phyloP scores from a whole-genome alignment of 23 tunicate genomes.

The Trididemnum clinides region DNA sequence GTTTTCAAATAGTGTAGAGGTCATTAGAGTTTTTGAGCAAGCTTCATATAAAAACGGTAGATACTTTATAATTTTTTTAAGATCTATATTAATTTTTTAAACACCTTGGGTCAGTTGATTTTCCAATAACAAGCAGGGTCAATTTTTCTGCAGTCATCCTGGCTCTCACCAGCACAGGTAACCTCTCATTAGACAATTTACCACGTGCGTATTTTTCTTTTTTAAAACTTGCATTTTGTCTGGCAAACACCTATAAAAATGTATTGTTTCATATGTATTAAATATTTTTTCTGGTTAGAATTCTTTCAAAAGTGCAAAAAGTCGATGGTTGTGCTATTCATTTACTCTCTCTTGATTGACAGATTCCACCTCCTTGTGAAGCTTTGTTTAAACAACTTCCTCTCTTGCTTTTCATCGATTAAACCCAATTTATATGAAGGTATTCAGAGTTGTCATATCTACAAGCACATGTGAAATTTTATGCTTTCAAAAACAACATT shows the following conservation, averaged over 20 bases:
- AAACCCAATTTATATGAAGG: not conserved
- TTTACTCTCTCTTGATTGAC: not conserved
- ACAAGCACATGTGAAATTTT: not conserved
- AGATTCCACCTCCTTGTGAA: not conserved
- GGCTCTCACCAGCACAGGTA: not conserved
- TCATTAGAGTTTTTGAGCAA: not conserved
- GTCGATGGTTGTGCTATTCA: not conserved
- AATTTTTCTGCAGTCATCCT: not conserved
- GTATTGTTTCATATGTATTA: not conserved
- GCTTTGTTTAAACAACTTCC: not conserved
- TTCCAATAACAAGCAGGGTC: not conserved
- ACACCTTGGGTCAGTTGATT: not conserved
- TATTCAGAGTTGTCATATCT: not conserved
- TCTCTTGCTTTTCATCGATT: not conserved
- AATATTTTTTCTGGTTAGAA: not conserved
- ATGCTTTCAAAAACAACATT: not conserved
- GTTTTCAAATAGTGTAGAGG: not conserved
- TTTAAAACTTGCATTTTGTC: not conserved
- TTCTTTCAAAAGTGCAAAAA: not conserved
- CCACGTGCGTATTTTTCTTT: not conserved
- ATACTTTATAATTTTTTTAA: not conserved
- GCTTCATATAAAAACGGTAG: not conserved
- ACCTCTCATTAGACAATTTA: not conserved
- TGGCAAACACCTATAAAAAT: not conserved
- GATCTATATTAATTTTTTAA: too few relatives aligned